A percentile compares a stretch with the other conserved stretches of the same genome.
Evolutionary conservation across 2,888 invertebrate genomes (phyloP).

Genomic region (Tinea pellionella): DNA sequence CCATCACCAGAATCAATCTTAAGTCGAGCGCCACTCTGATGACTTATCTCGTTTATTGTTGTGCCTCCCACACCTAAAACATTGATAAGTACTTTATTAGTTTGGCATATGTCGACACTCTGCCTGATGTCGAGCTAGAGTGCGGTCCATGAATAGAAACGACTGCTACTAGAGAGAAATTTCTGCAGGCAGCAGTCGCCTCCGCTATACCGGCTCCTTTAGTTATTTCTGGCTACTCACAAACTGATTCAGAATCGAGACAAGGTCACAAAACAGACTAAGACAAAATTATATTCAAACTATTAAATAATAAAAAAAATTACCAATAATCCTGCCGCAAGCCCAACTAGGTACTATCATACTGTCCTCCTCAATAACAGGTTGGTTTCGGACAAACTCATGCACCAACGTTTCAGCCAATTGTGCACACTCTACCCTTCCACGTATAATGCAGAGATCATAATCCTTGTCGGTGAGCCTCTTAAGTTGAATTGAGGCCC

Average conservation of each 20-base stretch:
- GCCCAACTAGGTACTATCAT: slow-evolving; percentile 75
- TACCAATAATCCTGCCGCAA: slow-evolving; percentile 79
- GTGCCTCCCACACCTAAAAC: slow-evolving; percentile 74
- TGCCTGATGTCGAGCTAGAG: not conserved
- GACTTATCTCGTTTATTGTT: slow-evolving; percentile 76
- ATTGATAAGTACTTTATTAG: no score
- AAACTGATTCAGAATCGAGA: no score
- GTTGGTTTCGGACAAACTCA: slow-evolving; percentile 77
- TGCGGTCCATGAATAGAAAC: not conserved
- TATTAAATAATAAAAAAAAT: slow-evolving; percentile 16
- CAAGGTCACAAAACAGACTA: no score
- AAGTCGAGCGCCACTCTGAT: slow-evolving; percentile 78
- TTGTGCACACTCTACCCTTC: slow-evolving; percentile 73
- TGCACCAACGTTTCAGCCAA: slow-evolving; percentile 77
- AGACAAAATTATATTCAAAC: no score
- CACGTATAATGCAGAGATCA: slow-evolving; percentile 78
- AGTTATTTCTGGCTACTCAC: no score
- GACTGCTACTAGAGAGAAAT: no score
- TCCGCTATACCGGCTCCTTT: no score
- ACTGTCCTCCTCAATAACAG: slow-evolving; percentile 74
- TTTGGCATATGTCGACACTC: no score
- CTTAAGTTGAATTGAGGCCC: slow-evolving; percentile 69
- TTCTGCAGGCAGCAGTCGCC: no score
- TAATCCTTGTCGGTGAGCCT: slow-evolving; percentile 68
- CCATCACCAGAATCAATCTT: slow-evolving; percentile 63